These are phyloP conservation scores for Vicugna pacos DNA, from an alignment of 2,113 vertebrate species.

Conservation along the genomic window DNA sequence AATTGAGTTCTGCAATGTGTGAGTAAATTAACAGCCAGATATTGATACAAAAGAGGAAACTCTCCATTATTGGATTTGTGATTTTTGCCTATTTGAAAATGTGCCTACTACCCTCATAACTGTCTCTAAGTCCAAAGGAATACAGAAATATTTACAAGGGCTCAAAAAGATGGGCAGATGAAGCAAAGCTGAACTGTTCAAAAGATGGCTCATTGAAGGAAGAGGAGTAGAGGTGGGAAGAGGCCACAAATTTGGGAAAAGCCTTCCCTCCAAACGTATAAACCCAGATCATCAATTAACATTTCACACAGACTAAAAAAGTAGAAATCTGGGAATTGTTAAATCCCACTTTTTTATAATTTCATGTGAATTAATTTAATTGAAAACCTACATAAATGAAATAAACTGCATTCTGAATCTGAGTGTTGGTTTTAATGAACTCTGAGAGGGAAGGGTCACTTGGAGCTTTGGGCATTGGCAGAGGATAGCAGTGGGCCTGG, in stretches of 20 bases:
- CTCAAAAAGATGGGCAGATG: background rate
- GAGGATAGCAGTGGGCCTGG: background rate
- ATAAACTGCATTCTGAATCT: slow-evolving; percentile 4
- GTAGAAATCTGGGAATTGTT: background rate
- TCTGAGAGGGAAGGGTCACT: background rate
- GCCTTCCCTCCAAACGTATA: background rate
- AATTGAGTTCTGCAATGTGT: background rate
- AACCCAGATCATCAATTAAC: background rate
- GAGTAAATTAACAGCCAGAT: background rate
- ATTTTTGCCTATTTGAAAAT: slow-evolving; percentile 34
- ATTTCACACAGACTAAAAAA: slow-evolving; percentile 6
- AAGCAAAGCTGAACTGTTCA: background rate
- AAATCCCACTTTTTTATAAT: background rate
- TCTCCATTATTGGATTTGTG: background rate
- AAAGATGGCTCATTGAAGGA: background rate
- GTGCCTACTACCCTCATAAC: background rate
- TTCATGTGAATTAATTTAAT: background rate
- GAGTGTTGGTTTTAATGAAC: background rate
- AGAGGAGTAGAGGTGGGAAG: background rate
- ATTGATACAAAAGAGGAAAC: background rate
- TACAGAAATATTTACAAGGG: background rate
- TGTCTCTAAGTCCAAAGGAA: background rate
- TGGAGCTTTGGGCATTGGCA: background rate
- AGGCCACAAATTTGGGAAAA: background rate
- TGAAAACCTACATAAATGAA: background rate